phyloP scores from a whole-genome alignment of 1,140 invertebrate species.

The Drosophila littoralis region DNA sequence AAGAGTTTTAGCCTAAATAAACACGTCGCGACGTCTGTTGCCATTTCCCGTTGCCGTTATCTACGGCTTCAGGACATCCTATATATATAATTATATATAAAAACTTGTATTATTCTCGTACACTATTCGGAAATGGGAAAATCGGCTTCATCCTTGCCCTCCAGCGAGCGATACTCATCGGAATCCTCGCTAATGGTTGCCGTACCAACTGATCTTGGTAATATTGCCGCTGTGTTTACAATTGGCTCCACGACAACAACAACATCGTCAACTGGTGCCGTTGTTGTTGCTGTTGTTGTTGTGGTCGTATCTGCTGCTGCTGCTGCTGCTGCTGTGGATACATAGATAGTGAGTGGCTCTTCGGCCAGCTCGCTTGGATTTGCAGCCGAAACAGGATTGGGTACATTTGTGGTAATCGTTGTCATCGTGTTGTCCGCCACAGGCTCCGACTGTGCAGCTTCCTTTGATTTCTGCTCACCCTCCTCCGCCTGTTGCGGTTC shows the following conservation, averaged over 20 bases:
- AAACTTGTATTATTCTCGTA: conserved; percentile 31
- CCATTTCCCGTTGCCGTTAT: neutral
- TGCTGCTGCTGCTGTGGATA: conserved; percentile 31
- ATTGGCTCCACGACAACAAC: conserved; percentile 42
- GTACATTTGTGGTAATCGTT: conserved; percentile 26
- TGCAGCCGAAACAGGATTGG: conserved; percentile 18
- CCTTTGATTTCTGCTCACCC: conserved; percentile 2
- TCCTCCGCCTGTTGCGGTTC: conserved; percentile 11
- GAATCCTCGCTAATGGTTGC: conserved; percentile 75
- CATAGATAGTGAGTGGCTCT: conserved; percentile 51
- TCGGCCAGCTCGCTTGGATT: conserved; percentile 22
- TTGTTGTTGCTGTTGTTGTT: conserved; percentile 7
- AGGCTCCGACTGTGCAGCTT: conserved; percentile 22
- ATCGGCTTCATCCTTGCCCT: conserved; percentile 77
- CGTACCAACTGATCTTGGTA: conserved; percentile 58
- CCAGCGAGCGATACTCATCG: conserved; percentile 83
- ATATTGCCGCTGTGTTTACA: conserved; percentile 32
- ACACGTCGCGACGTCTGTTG: conserved; percentile 24
- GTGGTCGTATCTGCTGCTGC: conserved; percentile 20
- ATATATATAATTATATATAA: conserved; percentile 35
- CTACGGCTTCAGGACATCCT: neutral
- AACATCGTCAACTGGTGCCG: conserved; percentile 16
- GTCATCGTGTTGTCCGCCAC: conserved; percentile 33
- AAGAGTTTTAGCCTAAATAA: conserved; percentile 64
- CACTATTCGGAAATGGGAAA: conserved; percentile 79